A percentile compares a stretch with the other conserved stretches of the same genome.
These are phyloP conservation scores for Trichogramma pretiosum DNA, from an alignment of 1,140 invertebrate species.

Conservation along the genomic window DNA sequence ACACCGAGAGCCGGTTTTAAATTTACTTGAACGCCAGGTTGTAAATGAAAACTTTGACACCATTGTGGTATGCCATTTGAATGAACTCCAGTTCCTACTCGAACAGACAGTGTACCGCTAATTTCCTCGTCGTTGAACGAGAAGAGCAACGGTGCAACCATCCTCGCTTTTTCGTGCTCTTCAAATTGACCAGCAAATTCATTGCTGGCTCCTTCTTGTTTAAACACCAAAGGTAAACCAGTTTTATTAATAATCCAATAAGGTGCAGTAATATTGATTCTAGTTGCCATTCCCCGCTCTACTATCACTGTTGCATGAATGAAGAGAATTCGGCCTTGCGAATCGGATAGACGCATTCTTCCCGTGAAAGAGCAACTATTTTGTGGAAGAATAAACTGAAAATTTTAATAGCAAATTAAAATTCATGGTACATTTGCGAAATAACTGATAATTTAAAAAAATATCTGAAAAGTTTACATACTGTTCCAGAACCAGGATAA, in stretches of 20 bases:
- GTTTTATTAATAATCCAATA: conserved; percentile 96
- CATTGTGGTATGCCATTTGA: conserved; percentile 59
- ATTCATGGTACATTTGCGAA: too few relatives aligned
- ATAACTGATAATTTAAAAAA: too few relatives aligned
- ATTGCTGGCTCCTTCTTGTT: conserved; percentile 71
- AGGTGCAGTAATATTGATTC: conserved; percentile 73
- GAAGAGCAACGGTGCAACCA: conserved; percentile 88
- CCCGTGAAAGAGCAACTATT: conserved; percentile 43
- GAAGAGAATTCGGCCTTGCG: conserved; percentile 60
- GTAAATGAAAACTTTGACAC: conserved; percentile 74
- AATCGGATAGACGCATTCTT: conserved; percentile 60
- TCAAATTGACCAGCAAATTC: conserved; percentile 89
- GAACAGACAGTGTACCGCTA: conserved; percentile 48
- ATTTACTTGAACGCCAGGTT: conserved; percentile 61
- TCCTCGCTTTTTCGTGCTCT: conserved; percentile 88
- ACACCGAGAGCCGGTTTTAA: too few relatives aligned
- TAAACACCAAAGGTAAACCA: conserved; percentile 87
- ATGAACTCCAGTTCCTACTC: conserved; percentile 66
- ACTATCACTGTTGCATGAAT: conserved; percentile 57
- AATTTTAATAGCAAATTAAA: too few relatives aligned
- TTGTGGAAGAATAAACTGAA: conserved; percentile 38
- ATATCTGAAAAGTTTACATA: conserved; percentile 34
- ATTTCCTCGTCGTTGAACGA: conserved; percentile 84
- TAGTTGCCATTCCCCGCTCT: conserved; percentile 43
- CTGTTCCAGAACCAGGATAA: conserved; percentile 60